Evolutionary conservation across 2,113 vertebrate species (phyloP).

Genomic region (Silurus asotus): DNA sequence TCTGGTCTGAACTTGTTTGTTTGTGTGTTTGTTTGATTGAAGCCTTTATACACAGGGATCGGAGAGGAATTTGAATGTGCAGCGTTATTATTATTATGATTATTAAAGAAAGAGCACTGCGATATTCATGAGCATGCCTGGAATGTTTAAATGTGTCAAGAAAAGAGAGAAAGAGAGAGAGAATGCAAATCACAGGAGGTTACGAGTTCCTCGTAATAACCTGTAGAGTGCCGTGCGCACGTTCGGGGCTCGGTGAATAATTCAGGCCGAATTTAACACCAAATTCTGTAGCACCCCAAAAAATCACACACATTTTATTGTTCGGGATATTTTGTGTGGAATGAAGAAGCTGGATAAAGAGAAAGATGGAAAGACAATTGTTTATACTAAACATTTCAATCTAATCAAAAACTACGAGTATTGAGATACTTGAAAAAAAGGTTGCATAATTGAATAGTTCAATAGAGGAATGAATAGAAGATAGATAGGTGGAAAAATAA

Average conservation of each 20-base stretch:
- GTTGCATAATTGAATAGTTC: neutral
- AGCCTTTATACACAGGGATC: neutral
- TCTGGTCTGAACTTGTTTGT: neutral
- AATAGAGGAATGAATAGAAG: neutral
- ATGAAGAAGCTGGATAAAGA: neutral
- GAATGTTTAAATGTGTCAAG: neutral
- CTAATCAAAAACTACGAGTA: too few relatives aligned
- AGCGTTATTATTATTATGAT: neutral
- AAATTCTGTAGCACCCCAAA: neutral
- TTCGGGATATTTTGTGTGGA: neutral
- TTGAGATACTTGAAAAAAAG: neutral
- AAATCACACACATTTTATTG: neutral
- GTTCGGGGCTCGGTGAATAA: neutral
- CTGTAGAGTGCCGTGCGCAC: neutral
- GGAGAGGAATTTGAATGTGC: neutral
- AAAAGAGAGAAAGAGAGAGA: neutral
- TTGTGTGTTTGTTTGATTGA: neutral
- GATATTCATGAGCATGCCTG: neutral
- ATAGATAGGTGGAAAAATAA: neutral
- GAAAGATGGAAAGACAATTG: slow-evolving; percentile 6
- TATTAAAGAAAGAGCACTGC: neutral
- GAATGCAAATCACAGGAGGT: slow-evolving; percentile 6
- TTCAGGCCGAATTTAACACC: neutral
- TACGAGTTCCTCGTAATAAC: neutral
- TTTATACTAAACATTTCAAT: neutral